Conservation (phyloP, 2,113 vertebrate species). For the Pygoscelis antarcticus region DNA sequence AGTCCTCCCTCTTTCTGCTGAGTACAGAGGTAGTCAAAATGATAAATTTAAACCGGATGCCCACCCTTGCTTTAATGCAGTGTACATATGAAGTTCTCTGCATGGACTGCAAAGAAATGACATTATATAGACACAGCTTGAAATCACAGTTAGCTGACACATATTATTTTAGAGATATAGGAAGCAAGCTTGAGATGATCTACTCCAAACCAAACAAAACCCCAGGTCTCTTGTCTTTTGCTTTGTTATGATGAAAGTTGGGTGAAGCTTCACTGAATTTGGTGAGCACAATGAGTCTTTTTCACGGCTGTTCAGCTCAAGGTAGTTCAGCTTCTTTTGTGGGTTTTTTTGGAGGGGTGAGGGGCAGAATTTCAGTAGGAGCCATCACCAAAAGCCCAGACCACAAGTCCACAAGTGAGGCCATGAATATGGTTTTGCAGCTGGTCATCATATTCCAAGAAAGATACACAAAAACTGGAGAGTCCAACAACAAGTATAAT, state of each 20-base stretch:
- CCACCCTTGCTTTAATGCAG: not conserved
- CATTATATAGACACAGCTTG: not conserved
- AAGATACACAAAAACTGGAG: not conserved
- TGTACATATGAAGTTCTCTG: not conserved
- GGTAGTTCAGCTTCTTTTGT: not conserved
- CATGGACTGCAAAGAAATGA: not conserved
- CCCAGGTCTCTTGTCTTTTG: not conserved
- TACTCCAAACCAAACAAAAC: not conserved
- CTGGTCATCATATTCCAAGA: not conserved
- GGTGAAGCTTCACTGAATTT: not conserved
- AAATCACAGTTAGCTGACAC: not conserved
- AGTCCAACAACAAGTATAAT: not conserved
- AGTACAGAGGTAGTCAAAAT: not conserved
- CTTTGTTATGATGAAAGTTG: not conserved
- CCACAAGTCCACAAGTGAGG: not conserved
- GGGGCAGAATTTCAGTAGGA: not conserved
- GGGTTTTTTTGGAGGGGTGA: fast-evolving
- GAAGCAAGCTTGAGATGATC: not conserved
- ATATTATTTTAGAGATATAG: not conserved
- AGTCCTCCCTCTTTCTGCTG: not conserved
- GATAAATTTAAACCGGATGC: not conserved
- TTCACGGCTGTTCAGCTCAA: not conserved
- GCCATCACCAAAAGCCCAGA: not conserved
- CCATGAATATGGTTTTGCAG: not conserved
- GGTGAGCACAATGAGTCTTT: not conserved